Evolutionary conservation across 1,140 invertebrate genomes (phyloP), one percentile per base, ranked within the genome.

Genomic region (Drosophila pallidifrons): DNA sequence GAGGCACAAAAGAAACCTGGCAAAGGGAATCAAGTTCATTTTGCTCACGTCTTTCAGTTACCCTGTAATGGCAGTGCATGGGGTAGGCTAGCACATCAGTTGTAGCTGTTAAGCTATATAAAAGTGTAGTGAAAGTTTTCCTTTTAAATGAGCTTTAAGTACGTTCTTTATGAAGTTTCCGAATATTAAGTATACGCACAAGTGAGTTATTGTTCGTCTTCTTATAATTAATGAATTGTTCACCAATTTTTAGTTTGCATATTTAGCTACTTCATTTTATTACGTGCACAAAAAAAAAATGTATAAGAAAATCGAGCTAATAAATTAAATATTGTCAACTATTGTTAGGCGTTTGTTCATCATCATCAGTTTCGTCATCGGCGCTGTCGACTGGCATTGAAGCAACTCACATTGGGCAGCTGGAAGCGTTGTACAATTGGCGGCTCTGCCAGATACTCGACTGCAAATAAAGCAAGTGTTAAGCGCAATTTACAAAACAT

Each of bases 401-500:
- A 79, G 49, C 85, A 89, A 41, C 72, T 20, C 3, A 90, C 85
- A 4, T 57, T 49, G 5, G 81, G 85, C 8, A 73, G 13, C 46
- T 70, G 81, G 51, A 75, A 52, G 35, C 85, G 85, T 16, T 47
- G 54, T 3, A 89, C 85, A n/a, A 47, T 47, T 1, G 85, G 85
- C 35, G 81, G 68, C 16, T 32, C 52, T 4, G n/a, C 11, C n/a
- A 89, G 58, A 11, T 74, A 90, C 45, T 75, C 61, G 16, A 90
- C 85, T 89, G 81, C 15, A 38, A 77, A 64, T 3, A 2, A 5
- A 2, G 1, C 3, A 7, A 47, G 25, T 38, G 1, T 0, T 10
- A 38, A 38, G 35, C 35, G 35, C 35, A 25, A 25, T 25, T 25
- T 25, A 25, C 20, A 25, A 25, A 25, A 3, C 20, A 25, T 25